Conservation (phyloP, 2,888 invertebrate species). For the Athalia cordata region DNA sequence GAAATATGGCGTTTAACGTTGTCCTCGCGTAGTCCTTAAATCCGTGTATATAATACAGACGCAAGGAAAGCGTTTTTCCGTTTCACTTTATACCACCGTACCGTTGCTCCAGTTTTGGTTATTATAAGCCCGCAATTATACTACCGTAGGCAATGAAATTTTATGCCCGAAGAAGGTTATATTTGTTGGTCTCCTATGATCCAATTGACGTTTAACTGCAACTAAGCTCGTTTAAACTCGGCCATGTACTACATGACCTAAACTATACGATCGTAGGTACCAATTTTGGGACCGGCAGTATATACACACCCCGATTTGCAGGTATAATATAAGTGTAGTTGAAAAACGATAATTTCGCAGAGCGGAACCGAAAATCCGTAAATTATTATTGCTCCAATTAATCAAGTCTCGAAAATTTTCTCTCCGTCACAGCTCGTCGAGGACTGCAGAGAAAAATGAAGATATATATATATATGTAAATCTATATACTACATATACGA, state of each 20-base stretch:
- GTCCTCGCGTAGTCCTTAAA: not conserved
- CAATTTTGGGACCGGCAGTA: not conserved
- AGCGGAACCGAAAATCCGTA: not conserved
- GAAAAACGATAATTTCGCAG: too few relatives aligned
- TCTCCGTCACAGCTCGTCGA: too few relatives aligned
- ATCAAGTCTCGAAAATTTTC: not conserved
- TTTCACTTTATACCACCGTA: not conserved
- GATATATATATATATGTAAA: too few relatives aligned
- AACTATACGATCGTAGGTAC: not conserved
- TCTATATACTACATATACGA: too few relatives aligned
- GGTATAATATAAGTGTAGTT: too few relatives aligned
- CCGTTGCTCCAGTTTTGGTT: conserved; percentile 43
- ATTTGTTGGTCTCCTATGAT: conserved; percentile 1
- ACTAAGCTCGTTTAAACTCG: conserved; percentile 32
- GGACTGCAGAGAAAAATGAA: too few relatives aligned
- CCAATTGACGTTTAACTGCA: conserved; percentile 14
- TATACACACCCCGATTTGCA: not conserved
- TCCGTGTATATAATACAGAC: not conserved
- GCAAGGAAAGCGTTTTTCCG: too few relatives aligned
- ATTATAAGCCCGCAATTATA: conserved; percentile 4
- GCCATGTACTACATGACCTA: conserved; percentile 2
- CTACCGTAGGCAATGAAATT: conserved; percentile 16
- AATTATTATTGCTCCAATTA: conserved; percentile 39
- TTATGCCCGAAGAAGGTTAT: conserved; percentile 1
- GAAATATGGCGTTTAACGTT: conserved; percentile 23